A percentile compares a stretch with the other conserved stretches of the same genome.
Evolutionary conservation across 2,888 invertebrate species (phyloP).

Genomic region (Spisula subtruncata): DNA sequence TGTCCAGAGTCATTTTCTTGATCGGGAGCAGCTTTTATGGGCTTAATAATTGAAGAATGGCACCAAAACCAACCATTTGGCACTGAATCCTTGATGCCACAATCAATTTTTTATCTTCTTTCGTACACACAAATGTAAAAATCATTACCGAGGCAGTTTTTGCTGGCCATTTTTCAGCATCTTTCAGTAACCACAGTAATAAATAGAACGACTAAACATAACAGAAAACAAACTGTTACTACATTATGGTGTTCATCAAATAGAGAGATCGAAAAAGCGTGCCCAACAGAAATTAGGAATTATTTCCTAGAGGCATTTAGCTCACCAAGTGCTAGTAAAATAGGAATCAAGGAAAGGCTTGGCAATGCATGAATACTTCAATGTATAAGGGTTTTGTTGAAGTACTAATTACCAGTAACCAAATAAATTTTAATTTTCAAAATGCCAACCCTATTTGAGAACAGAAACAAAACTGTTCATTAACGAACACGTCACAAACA

Average conservation of each 20-base stretch:
- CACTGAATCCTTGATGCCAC: too few species aligned
- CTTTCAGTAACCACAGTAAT: conserved; percentile 15
- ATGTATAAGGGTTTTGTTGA: not conserved
- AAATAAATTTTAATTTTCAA: not conserved
- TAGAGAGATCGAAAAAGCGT: not conserved
- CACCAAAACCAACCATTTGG: too few species aligned
- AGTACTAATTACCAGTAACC: not conserved
- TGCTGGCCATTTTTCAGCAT: conserved; percentile 2
- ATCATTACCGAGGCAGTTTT: conserved; percentile 14
- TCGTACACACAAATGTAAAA: not conserved
- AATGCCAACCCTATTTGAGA: not conserved
- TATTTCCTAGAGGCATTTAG: not conserved
- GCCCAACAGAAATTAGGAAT: not conserved
- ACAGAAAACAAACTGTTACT: not conserved
- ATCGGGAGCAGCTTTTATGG: too few species aligned
- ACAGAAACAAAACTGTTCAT: too few species aligned
- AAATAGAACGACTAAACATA: conserved; percentile 17
- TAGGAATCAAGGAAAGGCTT: not conserved
- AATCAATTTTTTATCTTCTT: not conserved
- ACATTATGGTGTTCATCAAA: conserved; percentile 16
- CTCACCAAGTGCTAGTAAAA: not conserved
- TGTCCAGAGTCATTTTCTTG: too few species aligned
- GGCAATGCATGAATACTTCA: not conserved
- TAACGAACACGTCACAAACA: too few species aligned
- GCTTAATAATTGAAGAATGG: too few species aligned